A percentile compares a stretch with the other conserved stretches of the same genome.
Evolutionary conservation across 2,797 vertebrate genomes (phyloP).

Genomic region (Takifugu rubripes): DNA sequence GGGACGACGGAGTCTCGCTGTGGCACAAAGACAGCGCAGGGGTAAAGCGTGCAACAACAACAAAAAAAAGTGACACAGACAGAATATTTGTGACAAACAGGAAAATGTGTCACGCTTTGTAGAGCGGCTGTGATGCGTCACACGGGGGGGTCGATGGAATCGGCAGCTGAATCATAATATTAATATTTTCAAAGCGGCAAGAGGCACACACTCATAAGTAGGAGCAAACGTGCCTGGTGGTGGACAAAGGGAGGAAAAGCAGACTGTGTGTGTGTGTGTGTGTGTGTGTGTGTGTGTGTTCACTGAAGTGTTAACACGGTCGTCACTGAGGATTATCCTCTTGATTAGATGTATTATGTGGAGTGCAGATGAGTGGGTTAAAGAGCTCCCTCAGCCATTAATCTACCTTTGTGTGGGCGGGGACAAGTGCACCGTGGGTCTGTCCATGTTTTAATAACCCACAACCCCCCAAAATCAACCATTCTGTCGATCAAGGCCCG

Average conservation of each 20-base stretch:
- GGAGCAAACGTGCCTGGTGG: slow-evolving; percentile 26
- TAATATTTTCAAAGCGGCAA: slow-evolving; percentile 42
- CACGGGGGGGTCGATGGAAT: slow-evolving; percentile 51
- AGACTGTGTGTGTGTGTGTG: slow-evolving; percentile 7
- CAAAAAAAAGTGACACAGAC: slow-evolving; percentile 59
- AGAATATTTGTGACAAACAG: slow-evolving; percentile 56
- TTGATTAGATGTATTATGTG: slow-evolving; percentile 66
- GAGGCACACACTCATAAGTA: slow-evolving; percentile 18
- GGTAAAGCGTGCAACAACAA: slow-evolving; percentile 57
- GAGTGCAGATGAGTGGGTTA: slow-evolving; percentile 61
- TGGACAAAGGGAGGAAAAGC: slow-evolving; percentile 21
- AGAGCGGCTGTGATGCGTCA: slow-evolving; percentile 46
- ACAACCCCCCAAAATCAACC: slow-evolving; percentile 3
- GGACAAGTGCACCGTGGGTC: slow-evolving; percentile 12
- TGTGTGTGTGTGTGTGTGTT: slow-evolving; percentile 10
- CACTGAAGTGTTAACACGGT: slow-evolving; percentile 43
- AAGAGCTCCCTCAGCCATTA: slow-evolving; percentile 63
- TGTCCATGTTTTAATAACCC: slow-evolving; percentile 36
- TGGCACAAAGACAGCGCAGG: slow-evolving; percentile 45
- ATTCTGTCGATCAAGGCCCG: slow-evolving; percentile 1
- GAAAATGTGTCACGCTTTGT: slow-evolving; percentile 62
- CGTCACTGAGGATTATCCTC: slow-evolving; percentile 55
- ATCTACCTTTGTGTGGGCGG: slow-evolving; percentile 48
- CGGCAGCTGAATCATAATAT: slow-evolving; percentile 41
- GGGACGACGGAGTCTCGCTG: slow-evolving; percentile 42